Evolutionary conservation across 2,113 vertebrate species (phyloP), one percentile per base, ranked within the genome.

Genomic region (Pipa parva): DNA sequence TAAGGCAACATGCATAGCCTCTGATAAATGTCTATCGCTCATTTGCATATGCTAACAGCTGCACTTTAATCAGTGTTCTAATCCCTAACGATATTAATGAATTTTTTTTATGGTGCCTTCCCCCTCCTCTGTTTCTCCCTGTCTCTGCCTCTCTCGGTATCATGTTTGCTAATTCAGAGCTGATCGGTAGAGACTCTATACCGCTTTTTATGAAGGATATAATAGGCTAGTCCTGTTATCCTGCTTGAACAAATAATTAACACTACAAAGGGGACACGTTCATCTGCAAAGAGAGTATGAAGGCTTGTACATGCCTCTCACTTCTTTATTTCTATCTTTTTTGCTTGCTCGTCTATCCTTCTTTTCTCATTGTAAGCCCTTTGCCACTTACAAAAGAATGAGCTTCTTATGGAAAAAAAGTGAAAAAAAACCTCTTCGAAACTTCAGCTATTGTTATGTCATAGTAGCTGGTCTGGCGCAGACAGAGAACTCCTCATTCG

Each of bases 121-220:
- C 59, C 66, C 66, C 66, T 61, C 58, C 66, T 61, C 85, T 77
- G 78, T 75, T 78, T 81, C 80, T 75, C 78, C 77, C 78, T 46
- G 60, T 26, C 61, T 92, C 84, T 77, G 77, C 69, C 78, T 81
- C 80, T 74, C 92, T 88, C 87, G 93, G 95, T 99, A 97, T 99
- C 94, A 98, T 97, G 94, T 99, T 99, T 99, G 95, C 95, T 98
- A 99, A 97, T 99, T 98, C 97, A 95, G 93, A 97, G 97, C 93
- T 95, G 95, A 99, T 99, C 95, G 95, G 94, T 93, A 90, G 95
- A 97, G 95, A 97, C 93, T 98, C 91, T 95, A 94, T 88, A 90
- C 92, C 91, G 92, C 93, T 92, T 95, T 98, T 97, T 98, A 97
- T 98, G 90, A 90, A 79, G 91, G 93, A 92, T 90, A 99, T 97